These are phyloP conservation scores for Cataglyphis hispanica DNA, from an alignment of 1,140 invertebrate genomes.

Conservation along the genomic window DNA sequence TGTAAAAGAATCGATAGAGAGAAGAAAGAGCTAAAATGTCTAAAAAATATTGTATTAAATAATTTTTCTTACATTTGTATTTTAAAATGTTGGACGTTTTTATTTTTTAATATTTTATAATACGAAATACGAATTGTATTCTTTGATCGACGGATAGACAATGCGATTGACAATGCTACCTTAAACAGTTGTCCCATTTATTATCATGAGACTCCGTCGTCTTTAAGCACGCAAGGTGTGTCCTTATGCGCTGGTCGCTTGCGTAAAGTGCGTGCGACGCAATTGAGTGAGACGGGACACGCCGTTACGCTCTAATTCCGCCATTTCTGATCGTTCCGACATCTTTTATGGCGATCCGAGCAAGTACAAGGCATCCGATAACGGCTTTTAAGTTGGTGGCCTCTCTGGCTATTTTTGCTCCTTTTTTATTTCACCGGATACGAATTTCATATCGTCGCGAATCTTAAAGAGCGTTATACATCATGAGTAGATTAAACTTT, in stretches of 20 bases:
- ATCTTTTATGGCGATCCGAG: constrained; percentile 41
- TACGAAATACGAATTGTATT: neutral
- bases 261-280: constrained; percentile 58
- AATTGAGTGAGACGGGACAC: constrained; percentile 52
- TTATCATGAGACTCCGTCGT: constrained; percentile 21
- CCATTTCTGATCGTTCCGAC: constrained; percentile 44
- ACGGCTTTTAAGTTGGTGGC: neutral
- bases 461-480: constrained; percentile 35
- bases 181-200: neutral
- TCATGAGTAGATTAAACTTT: constrained; percentile 34
- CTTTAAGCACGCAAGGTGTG: constrained; percentile 45
- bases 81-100: no score
- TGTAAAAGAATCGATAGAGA: neutral
- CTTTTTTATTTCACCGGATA: constrained; percentile 7
- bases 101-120: neutral
- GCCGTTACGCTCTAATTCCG: constrained; percentile 60
- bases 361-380: constrained; percentile 45
- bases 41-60: neutral
- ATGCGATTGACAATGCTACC: neutral
- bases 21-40: neutral
- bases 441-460: constrained; percentile 16
- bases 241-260: constrained; percentile 44
- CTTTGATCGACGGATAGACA: neutral
- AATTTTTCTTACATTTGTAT: neutral
- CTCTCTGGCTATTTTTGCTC: neutral